phyloP scores from a whole-genome alignment of 2,113 vertebrate species.

The Nothobranchius furzeri region DNA sequence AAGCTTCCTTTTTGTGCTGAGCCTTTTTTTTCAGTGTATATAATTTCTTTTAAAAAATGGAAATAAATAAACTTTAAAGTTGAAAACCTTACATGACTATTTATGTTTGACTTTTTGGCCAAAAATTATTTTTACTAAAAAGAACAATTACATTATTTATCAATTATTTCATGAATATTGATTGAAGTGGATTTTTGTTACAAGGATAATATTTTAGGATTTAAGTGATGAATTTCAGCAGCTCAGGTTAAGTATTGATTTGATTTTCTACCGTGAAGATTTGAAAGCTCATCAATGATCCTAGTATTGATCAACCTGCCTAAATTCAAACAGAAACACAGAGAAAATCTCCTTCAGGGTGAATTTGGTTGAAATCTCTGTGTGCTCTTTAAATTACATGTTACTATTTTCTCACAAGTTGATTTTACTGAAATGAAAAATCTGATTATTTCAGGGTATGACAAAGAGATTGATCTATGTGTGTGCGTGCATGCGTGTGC shows the following conservation, averaged over 20 bases:
- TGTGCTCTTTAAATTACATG: neutral
- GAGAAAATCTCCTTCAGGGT: neutral
- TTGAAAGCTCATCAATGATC: slow-evolving; percentile 33
- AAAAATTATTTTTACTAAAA: too few relatives aligned
- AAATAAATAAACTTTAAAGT: too few relatives aligned
- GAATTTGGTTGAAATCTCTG: slow-evolving; percentile 8
- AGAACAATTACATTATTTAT: too few relatives aligned
- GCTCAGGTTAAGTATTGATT: slow-evolving; percentile 8
- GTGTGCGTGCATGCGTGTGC: slow-evolving; percentile 1
- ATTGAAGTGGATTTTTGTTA: neutral
- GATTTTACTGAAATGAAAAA: neutral
- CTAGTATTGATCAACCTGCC: slow-evolving; percentile 27
- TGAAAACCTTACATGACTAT: too few relatives aligned
- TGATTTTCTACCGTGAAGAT: slow-evolving; percentile 9
- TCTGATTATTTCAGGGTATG: neutral
- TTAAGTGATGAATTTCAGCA: slow-evolving; percentile 4
- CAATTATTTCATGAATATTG: neutral
- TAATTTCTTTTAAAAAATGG: too few relatives aligned
- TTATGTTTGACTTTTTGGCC: too few relatives aligned
- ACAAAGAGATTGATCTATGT: neutral
- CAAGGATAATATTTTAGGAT: slow-evolving; percentile 4
- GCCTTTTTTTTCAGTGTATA: too few relatives aligned
- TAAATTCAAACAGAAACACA: slow-evolving; percentile 17
- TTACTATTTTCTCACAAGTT: neutral
- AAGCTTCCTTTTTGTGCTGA: too few relatives aligned